Base-by-base conservation (phyloP, 2,888 invertebrate genomes). In the Synergus japonicus region DNA sequence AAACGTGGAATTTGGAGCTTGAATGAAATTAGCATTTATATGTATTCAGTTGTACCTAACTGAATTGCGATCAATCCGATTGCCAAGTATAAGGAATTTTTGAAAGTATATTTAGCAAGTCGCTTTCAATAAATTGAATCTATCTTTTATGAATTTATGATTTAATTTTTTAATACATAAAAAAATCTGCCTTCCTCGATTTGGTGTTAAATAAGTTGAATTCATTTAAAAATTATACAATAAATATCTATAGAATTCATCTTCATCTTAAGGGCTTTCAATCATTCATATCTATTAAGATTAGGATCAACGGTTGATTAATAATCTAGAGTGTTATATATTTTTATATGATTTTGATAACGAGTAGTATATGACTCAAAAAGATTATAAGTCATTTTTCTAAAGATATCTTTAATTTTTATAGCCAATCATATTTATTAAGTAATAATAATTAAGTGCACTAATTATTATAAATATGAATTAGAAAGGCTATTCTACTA, bases 291-390 rank as follows among this genome's bases (percentile, higher is more conserved):
- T 54, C 54, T 54, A 8, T 54, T 54, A 54, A 54, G n/a, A 54
- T 54, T 54, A 54, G n/a, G 54, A 54, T 54, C 9, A 54, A n/a
- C 54, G n/a, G 54, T n/a, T n/a, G 54, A 49, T 54, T 54, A 54
- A 54, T 12, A 54, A 54, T 54, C 54, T 54, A n/a, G n/a, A 54
- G 4, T 54, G n/a, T 54, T 54, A 8, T 54, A n/a, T n/a, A 54
- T 54, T 54, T 9, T 54, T 54, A 54, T 54, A n/a, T 54, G n/a
- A 54, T 54, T n/a, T 9, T n/a, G 54, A 54, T 54, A 54, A 54
- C 54, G n/a, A 54, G 8, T n/a, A 54, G n/a, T 54, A 54, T n/a
- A 37, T 37, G 37, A 37, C 37, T 37, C 37, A 37, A 5, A 37
- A 37, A 37, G 37, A 37, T 7, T 4, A 37, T 37, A 37, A 37